Conservation (phyloP, 2,888 invertebrate species). For the Boloria selene region DNA sequence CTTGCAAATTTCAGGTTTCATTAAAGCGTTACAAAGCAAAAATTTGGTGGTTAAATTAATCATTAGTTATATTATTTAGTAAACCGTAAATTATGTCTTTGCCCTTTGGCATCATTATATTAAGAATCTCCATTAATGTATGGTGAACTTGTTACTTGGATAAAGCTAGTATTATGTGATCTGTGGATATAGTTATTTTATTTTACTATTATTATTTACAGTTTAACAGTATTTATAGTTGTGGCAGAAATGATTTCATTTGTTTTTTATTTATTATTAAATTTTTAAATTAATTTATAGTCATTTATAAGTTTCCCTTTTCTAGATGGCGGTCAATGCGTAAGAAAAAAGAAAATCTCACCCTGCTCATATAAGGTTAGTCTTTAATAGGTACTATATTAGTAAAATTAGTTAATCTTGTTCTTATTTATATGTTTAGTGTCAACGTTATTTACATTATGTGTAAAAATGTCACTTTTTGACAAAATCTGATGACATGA, state of each 20-base stretch:
- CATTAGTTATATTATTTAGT: constrained; percentile 13
- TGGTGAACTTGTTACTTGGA: background rate
- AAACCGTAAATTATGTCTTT: background rate
- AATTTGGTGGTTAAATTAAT: constrained; percentile 21
- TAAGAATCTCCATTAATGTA: background rate
- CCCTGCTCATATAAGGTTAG: constrained; percentile 31
- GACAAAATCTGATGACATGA: no score
- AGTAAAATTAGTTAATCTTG: no score
- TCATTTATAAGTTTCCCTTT: constrained; percentile 34
- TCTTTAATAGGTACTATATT: background rate
- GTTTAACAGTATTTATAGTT: no score
- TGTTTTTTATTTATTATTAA: no score
- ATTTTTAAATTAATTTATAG: no score
- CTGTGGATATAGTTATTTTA: no score
- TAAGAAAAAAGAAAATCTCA: constrained; percentile 27
- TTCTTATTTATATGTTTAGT: no score
- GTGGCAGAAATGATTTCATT: no score
- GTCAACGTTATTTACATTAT: no score
- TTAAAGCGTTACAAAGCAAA: constrained; percentile 19
- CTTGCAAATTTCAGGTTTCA: constrained; percentile 27
- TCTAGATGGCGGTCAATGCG: constrained; percentile 40
- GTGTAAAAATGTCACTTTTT: no score
- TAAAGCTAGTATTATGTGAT: no score
- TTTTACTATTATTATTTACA: no score
- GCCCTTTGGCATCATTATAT: background rate